Evolutionary conservation across 2,888 invertebrate species (phyloP), one percentile per base, ranked within the genome.

Genomic region (Drosophila diplacantha): DNA sequence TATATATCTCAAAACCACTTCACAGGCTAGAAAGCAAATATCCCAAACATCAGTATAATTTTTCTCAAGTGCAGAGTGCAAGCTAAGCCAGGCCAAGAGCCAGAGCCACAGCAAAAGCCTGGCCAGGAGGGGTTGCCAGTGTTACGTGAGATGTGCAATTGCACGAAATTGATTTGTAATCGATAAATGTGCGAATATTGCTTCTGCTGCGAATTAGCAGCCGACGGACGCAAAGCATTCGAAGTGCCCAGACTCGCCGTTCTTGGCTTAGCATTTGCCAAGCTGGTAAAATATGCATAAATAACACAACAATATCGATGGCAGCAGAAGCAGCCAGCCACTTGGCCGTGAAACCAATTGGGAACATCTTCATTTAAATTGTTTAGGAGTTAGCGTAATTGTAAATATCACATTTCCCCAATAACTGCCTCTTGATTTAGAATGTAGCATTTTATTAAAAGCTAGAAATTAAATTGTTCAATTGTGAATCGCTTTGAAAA

Each of bases 111-210:
- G 57, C 34, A 26, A 20, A 39, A 35, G 20, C 26, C 37, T 20
- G 46, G 53, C 52, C 41, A 43, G 57, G 37, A 49, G 53, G 39
- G 50, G 50, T 55, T 24, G 38, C 39, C 56, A 43, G 37, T 50
- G 60, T 65, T 75, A 83, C 79, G 81, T 83, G 81, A 78, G 79
- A 73, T 78, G 76, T 71, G 81, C 74, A 75, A 73, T 78, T 75
- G 79, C 74, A 62, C 64, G 68, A 72, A 80, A 80, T 80, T 81
- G 82, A 80, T 80, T 80, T 78, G 80, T 74, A 83, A 80, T 80
- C 83, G 83, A 83, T 83, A 83, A 75, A 81, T 78, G 81, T 78
- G 73, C 73, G 75, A 78, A 65, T 73, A 70, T 71, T 76, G 72
- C 62, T 64, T 72, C 69, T 80, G 77, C 60, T 74, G 74, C 74